Conservation (phyloP, 1,140 invertebrate genomes). For the Pseudomyrmex gracilis region DNA sequence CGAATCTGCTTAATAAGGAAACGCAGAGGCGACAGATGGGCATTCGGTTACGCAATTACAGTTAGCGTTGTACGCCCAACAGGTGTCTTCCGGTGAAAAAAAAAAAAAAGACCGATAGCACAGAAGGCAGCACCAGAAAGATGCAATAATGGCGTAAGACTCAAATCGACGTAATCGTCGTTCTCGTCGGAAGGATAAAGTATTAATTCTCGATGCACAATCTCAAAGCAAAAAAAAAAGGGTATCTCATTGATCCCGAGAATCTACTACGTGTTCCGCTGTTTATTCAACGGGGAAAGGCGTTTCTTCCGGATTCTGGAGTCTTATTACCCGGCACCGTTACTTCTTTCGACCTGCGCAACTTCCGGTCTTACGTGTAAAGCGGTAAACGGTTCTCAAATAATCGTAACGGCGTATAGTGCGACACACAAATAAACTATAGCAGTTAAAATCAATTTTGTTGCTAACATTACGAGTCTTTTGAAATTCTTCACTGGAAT, state of each 20-base stretch:
- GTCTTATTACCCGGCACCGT: conserved; percentile 43
- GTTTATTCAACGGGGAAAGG: conserved; percentile 19
- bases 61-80: conserved; percentile 77
- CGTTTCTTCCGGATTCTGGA: conserved; percentile 40
- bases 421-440: not conserved
- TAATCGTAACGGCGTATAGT: not conserved
- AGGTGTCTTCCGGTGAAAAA: conserved; percentile 82
- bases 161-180: conserved; percentile 7
- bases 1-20: conserved; percentile 56
- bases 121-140: conserved; percentile 30
- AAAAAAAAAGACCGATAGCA: not conserved
- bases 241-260: conserved; percentile 12
- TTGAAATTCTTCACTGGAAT: not conserved
- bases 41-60: conserved; percentile 81
- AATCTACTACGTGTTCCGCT: conserved; percentile 24
- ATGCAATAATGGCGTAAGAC: conserved; percentile 37
- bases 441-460: not conserved
- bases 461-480: not conserved
- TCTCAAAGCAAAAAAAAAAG: conserved; percentile 12
- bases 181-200: not conserved
- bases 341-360: conserved; percentile 17
- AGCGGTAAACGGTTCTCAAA: not conserved
- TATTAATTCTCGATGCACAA: conserved; percentile 23
- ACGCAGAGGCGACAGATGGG: conserved; percentile 76
- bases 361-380: not conserved